These are phyloP conservation scores for Ectropis crepuscularia DNA, from an alignment of 2,888 invertebrate species.

Conservation along the genomic window DNA sequence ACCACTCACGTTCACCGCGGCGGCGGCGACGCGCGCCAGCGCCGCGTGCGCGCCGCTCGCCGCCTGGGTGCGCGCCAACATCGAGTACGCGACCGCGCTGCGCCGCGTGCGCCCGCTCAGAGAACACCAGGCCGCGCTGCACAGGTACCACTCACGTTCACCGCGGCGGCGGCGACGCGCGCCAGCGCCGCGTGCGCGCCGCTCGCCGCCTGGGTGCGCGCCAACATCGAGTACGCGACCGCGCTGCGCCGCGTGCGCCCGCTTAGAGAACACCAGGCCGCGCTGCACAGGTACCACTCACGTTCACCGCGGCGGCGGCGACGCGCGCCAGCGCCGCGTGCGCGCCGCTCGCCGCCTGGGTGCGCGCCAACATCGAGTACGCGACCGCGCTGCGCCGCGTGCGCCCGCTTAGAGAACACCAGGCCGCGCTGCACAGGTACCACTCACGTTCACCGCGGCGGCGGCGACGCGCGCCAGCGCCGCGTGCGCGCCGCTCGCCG, in stretches of 20 bases:
- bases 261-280: slow-evolving; percentile 66
- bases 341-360: no score
- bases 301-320: no score
- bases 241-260: slow-evolving; percentile 95
- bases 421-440: slow-evolving; percentile 68
- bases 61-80: no score
- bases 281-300: slow-evolving; percentile 65
- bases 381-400: slow-evolving; percentile 95
- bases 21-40: no score
- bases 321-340: no score
- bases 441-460: slow-evolving; percentile 51
- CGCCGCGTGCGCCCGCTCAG: slow-evolving; percentile 91
- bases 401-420: slow-evolving; percentile 83
- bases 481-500: slow-evolving; percentile 97
- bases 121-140: slow-evolving; percentile 64
- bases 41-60: no score
- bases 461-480: slow-evolving; percentile 96
- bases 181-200: no score
- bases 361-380: no score
- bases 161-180: no score
- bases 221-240: slow-evolving; percentile 93
- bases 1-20: no score
- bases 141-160: slow-evolving; percentile 65
- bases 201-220: no score
- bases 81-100: slow-evolving; percentile 94